phyloP scores from a whole-genome alignment of 2,797 vertebrate species.

The Pelodytes ibericus region DNA sequence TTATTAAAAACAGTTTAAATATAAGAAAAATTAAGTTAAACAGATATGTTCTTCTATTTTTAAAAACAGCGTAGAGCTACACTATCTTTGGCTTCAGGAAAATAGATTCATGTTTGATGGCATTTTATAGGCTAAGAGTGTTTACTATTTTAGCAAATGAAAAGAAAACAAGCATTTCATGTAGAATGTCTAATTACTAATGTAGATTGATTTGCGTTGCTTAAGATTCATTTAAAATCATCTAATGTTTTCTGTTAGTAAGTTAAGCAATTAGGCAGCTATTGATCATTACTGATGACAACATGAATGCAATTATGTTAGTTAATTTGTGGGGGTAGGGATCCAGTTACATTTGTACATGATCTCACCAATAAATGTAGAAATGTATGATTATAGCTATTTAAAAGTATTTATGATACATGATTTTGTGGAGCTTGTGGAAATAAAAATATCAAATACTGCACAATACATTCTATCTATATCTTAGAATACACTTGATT shows the following conservation, averaged over 20 bases:
- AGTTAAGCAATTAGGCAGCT: conserved; percentile 65
- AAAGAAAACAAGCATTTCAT: conserved; percentile 17
- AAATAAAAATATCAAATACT: too few relatives aligned
- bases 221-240: conserved; percentile 61
- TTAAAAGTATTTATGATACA: not conserved
- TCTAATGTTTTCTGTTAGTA: conserved; percentile 64
- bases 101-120: not conserved
- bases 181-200: conserved; percentile 59
- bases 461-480: too few relatives aligned
- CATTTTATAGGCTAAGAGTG: not conserved
- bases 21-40: too few relatives aligned
- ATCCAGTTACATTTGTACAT: conserved; percentile 15
- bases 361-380: conserved; percentile 14
- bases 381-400: not conserved
- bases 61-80: too few relatives aligned
- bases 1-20: too few relatives aligned
- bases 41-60: too few relatives aligned
- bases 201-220: conserved; percentile 62
- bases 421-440: not conserved
- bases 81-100: not conserved
- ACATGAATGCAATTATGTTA: conserved; percentile 61
- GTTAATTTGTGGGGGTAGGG: conserved; percentile 31
- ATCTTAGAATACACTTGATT: too few relatives aligned
- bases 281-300: conserved; percentile 63
- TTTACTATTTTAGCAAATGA: conserved; percentile 21